Conservation (phyloP, 2,888 invertebrate species). For the Drosophila putrida region DNA sequence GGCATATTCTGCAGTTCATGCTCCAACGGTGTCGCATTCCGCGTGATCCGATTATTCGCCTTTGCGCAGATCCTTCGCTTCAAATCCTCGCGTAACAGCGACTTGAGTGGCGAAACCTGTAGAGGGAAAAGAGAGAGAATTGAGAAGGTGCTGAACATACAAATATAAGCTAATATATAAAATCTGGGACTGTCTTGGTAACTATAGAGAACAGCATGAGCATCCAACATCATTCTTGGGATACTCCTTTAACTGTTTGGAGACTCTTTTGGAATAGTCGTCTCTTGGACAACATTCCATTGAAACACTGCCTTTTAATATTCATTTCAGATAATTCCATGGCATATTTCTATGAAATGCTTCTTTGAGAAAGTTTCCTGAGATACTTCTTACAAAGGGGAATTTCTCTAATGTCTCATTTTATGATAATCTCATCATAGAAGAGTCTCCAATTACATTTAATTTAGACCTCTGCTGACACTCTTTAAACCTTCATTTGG, state of each 20-base stretch:
- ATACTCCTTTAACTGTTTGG: background rate
- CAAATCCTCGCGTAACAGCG: constrained; percentile 92
- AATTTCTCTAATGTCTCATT: no score
- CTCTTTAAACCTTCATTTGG: background rate
- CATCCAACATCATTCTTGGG: background rate
- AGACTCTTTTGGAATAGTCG: no score
- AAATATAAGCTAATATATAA: background rate
- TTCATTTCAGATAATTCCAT: no score
- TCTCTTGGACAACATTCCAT: background rate
- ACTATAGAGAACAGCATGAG: no score
- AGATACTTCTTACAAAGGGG: no score
- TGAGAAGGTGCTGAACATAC: background rate
- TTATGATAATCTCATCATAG: no score
- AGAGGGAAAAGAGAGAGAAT: background rate
- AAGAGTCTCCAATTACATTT: no score
- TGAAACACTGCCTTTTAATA: background rate
- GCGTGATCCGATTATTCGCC: constrained; percentile 87
- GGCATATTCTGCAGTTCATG: constrained; percentile 72
- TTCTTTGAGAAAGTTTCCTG: no score
- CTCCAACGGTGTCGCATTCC: constrained; percentile 82
- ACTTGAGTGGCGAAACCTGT: constrained; percentile 92
- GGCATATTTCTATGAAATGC: no score
- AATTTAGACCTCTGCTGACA: background rate
- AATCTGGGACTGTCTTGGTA: background rate
- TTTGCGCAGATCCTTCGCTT: constrained; percentile 92